Evolutionary conservation across 2,888 invertebrate genomes (phyloP).

Genomic region (Mechanitis messenoides): DNA sequence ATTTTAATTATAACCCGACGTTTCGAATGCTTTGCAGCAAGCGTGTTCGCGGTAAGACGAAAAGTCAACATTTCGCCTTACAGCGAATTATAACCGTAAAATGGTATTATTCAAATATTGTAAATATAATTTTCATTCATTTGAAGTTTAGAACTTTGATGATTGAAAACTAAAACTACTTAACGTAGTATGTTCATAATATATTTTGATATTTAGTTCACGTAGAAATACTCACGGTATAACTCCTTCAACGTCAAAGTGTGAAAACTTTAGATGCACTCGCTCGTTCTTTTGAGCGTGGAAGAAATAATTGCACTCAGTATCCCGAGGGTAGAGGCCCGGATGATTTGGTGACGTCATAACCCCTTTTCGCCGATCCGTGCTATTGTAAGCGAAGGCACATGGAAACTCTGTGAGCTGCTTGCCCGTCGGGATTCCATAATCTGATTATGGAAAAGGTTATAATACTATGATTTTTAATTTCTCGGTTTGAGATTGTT

Average conservation of each 20-base stretch:
- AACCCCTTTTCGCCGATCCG: constrained; percentile 83
- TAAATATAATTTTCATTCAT: no score
- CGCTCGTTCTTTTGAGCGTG: constrained; percentile 85
- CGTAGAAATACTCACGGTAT: constrained; percentile 83
- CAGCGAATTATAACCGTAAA: no score
- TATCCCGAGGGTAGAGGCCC: constrained; percentile 91
- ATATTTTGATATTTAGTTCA: constrained; percentile 1
- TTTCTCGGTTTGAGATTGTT: background rate
- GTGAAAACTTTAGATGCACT: constrained; percentile 88
- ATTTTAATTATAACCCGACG: no score
- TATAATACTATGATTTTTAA: background rate
- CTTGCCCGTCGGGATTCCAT: constrained; percentile 87
- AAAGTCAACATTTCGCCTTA: no score
- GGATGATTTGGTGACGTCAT: constrained; percentile 94
- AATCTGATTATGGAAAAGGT: constrained; percentile 78
- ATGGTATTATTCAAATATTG: no score
- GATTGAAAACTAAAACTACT: no score
- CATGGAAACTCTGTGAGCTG: constrained; percentile 87
- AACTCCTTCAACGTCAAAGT: constrained; percentile 96
- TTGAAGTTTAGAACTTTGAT: no score
- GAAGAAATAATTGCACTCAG: constrained; percentile 94
- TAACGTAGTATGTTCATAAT: background rate
- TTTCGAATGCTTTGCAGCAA: no score
- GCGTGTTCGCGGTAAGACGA: no score
- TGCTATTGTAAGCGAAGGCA: constrained; percentile 92